Evolutionary conservation across 2,888 invertebrate genomes (phyloP), one percentile per base, ranked within the genome.

Genomic region (Polydrusus cervinus): DNA sequence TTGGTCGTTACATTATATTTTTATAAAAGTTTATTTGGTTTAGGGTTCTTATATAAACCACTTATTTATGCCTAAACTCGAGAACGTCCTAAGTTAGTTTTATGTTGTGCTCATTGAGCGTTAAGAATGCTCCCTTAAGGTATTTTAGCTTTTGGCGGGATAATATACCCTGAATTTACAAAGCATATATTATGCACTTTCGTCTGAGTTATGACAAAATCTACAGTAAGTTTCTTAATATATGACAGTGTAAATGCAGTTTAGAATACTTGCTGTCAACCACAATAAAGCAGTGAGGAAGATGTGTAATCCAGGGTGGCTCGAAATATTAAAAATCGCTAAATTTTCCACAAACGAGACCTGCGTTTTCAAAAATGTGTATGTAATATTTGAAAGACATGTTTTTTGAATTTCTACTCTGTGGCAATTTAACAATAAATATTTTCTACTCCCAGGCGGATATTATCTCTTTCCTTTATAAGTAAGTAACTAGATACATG

Each of bases 41-140:
- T n/a, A n/a, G n/a, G n/a, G n/a, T n/a, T n/a, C n/a, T n/a, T n/a
- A 25, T 25, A 25, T 25, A 5, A 3, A 1, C 1, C 5, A 25
- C 34, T 10, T 34, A 10, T 43, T 43, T 13, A 43, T 60, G 6
- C 47, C n/a, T 47, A 8, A 16, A 47, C n/a, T 3, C 14, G 16
- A 47, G 5, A 47, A 9, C 47, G 8, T 47, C 43, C 13, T 43
- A n/a, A n/a, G 5, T 47, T n/a, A 7, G 3, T 47, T 47, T 47
- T 47, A 47, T 47, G 47, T 47, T 47, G 47, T 47, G 47, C 1
- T 47, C 47, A 47, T 16, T 47, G 47, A 9, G 47, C 9, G 47
- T 47, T 47, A 47, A 47, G 14, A 47, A 47, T 47, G 16, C 8
- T 47, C 16, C 47, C 16, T 16, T n/a, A 47, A 16, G 47, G 14